Percentiles rank a stretch among this genome's conserved stretches.
These are phyloP conservation scores for Eretmocerus hayati DNA, from an alignment of 2,888 invertebrate species.

Conservation along the genomic window DNA sequence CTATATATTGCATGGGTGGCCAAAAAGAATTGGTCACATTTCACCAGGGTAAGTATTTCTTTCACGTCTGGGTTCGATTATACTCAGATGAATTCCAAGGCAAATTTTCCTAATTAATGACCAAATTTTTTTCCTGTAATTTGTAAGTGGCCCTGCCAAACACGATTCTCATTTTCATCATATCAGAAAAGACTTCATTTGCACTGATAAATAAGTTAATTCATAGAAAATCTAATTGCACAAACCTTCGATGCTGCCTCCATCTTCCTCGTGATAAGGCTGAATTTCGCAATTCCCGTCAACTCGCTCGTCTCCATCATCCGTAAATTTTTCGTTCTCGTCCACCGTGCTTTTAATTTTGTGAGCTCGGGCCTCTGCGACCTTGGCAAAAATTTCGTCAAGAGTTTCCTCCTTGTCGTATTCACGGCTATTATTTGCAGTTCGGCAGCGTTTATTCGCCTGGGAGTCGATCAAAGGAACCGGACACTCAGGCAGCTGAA, in stretches of 20 bases:
- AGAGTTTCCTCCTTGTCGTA: slow-evolving; percentile 24
- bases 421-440: slow-evolving; percentile 10
- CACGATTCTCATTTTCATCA: too few relatives aligned
- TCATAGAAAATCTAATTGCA: slow-evolving; percentile 15
- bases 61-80: not conserved
- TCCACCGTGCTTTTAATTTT: not conserved
- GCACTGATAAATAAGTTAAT: slow-evolving; percentile 9
- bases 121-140: too few relatives aligned
- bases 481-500: slow-evolving; percentile 39
- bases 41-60: too few relatives aligned
- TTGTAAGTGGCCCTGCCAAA: too few relatives aligned
- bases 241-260: slow-evolving; percentile 22
- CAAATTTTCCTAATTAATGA: not conserved
- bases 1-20: too few relatives aligned
- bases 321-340: slow-evolving; percentile 5
- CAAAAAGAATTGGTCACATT: too few relatives aligned
- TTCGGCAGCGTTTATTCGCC: slow-evolving; percentile 29
- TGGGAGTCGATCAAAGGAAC: slow-evolving; percentile 40
- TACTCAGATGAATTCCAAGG: not conserved
- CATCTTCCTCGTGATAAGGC: slow-evolving; percentile 9
- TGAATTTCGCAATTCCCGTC: slow-evolving; percentile 30
- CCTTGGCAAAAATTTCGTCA: slow-evolving; percentile 28
- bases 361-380: slow-evolving; percentile 20
- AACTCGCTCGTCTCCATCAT: not conserved
- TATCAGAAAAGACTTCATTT: too few relatives aligned